phyloP scores from a whole-genome alignment of 2,113 vertebrate genomes.

The Mesoclemmys tuberculata region DNA sequence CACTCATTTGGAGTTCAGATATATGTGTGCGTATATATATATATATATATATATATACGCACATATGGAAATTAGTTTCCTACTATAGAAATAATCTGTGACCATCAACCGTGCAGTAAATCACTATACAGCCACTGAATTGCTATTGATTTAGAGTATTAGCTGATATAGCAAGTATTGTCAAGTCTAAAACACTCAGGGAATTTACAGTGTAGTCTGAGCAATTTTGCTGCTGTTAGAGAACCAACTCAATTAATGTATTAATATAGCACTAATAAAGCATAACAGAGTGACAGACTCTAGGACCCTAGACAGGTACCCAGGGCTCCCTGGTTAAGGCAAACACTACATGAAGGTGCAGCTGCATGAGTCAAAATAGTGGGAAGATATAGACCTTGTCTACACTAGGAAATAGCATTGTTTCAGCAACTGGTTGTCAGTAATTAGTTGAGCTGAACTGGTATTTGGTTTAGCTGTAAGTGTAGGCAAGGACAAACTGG shows the following conservation, averaged over 20 bases:
- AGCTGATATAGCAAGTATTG: neutral
- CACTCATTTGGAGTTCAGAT: constrained; percentile 29
- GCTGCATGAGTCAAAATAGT: neutral
- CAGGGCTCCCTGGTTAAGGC: neutral
- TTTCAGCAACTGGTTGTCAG: neutral
- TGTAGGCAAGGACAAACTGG: neutral
- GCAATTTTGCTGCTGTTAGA: neutral
- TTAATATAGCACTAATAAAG: too few relatives aligned
- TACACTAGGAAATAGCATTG: neutral
- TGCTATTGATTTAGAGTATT: neutral
- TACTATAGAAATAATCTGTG: neutral
- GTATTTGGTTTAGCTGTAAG: neutral
- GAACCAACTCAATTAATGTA: neutral
- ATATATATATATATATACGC: too few relatives aligned
- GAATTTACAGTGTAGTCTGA: neutral
- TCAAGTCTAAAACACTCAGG: neutral
- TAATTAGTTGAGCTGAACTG: neutral
- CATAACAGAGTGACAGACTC: neutral
- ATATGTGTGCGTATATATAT: too few relatives aligned
- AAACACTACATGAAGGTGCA: neutral
- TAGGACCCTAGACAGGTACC: neutral
- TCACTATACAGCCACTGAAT: neutral
- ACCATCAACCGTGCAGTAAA: neutral
- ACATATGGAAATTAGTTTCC: neutral
- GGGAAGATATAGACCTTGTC: neutral